phyloP scores from a whole-genome alignment of 2,113 vertebrate species.

The Motacilla tschutschensis region DNA sequence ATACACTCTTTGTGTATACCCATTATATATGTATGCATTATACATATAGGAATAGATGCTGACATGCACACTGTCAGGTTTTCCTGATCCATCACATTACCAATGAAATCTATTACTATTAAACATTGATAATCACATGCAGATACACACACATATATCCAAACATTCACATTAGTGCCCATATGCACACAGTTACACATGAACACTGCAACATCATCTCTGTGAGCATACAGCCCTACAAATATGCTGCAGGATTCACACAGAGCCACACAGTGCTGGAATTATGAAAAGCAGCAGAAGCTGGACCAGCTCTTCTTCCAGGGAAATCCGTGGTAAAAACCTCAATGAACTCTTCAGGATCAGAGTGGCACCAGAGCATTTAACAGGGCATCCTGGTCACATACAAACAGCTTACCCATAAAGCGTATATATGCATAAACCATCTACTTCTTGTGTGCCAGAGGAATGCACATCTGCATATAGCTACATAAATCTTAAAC shows the following conservation, averaged over 20 bases:
- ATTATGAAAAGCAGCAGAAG: neutral
- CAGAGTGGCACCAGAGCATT: neutral
- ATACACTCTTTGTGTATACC: neutral
- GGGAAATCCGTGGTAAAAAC: neutral
- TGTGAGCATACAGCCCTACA: neutral
- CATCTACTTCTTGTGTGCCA: neutral
- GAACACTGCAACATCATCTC: neutral
- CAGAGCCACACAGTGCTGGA: neutral
- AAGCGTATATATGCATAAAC: neutral
- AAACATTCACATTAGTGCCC: neutral
- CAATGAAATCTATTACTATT: neutral
- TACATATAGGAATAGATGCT: neutral
- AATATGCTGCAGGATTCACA: neutral
- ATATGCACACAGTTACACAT: neutral
- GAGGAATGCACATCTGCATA: constrained; percentile 11
- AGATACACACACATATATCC: neutral
- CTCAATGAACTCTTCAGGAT: neutral
- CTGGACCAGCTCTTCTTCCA: neutral
- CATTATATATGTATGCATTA: neutral
- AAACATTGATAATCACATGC: neutral
- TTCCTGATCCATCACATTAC: neutral
- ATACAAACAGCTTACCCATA: neutral
- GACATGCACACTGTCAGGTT: neutral
- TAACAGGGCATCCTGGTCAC: neutral
- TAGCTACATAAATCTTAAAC: neutral